Conservation (phyloP, 2,888 invertebrate species). For the Onthophagus sagittarius region DNA sequence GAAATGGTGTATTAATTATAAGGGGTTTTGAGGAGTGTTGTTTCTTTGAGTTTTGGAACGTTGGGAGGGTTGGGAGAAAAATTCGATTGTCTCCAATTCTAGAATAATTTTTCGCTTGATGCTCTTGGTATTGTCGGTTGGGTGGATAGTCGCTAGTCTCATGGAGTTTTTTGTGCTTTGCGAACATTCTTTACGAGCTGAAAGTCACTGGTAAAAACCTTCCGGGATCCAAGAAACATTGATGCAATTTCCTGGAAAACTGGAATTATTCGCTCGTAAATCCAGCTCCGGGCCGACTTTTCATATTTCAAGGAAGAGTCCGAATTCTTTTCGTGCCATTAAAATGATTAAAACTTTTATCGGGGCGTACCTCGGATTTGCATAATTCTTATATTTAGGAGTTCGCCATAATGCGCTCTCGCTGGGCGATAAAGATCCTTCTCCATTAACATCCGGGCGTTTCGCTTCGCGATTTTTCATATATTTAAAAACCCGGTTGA, state of each 20-base stretch:
- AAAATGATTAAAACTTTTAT: slow-evolving; percentile 45
- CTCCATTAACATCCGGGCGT: slow-evolving; percentile 3
- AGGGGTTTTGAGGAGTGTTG: background rate
- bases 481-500: background rate
- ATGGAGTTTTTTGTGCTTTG: slow-evolving; percentile 35
- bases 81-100: background rate
- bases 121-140: background rate
- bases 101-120: background rate
- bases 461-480: background rate
- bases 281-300: slow-evolving; percentile 26
- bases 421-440: slow-evolving; percentile 7
- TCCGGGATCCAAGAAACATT: slow-evolving; percentile 40
- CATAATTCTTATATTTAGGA: slow-evolving; percentile 33
- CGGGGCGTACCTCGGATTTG: slow-evolving; percentile 32
- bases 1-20: too few relatives aligned
- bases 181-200: slow-evolving; percentile 35
- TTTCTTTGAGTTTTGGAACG: background rate
- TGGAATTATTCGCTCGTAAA: slow-evolving; percentile 45
- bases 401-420: background rate
- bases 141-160: background rate
- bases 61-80: background rate
- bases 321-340: slow-evolving; percentile 43
- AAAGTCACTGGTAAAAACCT: slow-evolving; percentile 28
- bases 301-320: slow-evolving; percentile 33
- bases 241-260: slow-evolving; percentile 47